These are phyloP conservation scores for Taurulus bubalis DNA, from an alignment of 2,113 vertebrate species.

Conservation along the genomic window DNA sequence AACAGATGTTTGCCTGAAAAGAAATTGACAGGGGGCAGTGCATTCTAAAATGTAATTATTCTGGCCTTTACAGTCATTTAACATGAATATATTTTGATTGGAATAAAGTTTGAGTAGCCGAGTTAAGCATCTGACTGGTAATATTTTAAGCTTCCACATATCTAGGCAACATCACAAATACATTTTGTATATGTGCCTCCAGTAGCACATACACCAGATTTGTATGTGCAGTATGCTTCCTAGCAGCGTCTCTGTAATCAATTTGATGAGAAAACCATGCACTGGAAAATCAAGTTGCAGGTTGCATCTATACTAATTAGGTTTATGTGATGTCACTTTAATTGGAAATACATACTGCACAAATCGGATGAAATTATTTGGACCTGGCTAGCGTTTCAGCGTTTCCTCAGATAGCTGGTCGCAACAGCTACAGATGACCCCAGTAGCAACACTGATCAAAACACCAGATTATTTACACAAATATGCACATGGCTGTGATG, in stretches of 20 bases:
- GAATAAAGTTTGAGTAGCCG: conserved; percentile 28
- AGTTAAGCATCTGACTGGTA: conserved; percentile 58
- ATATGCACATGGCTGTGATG: conserved; percentile 27
- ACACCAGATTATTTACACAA: conserved; percentile 22
- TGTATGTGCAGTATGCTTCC: conserved; percentile 39
- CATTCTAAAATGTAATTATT: conserved; percentile 33
- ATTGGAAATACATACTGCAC: conserved; percentile 70
- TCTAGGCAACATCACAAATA: conserved; percentile 36
- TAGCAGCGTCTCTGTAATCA: conserved; percentile 64
- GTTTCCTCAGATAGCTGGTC: conserved; percentile 40
- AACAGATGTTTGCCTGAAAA: conserved; percentile 51
- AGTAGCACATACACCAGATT: conserved; percentile 32
- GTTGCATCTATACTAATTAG: conserved; percentile 77
- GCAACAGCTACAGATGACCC: conserved; percentile 37
- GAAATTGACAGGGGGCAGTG: conserved; percentile 58
- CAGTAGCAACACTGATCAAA: conserved; percentile 27
- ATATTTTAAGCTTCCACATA: conserved; percentile 41
- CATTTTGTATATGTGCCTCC: conserved; percentile 19
- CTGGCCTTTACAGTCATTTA: conserved; percentile 41
- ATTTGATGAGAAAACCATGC: conserved; percentile 75
- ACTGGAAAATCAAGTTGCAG: conserved; percentile 76
- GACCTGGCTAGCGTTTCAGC: conserved; percentile 68
- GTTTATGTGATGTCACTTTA: conserved; percentile 78
- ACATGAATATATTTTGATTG: conserved; percentile 31
- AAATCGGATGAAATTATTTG: conserved; percentile 73